Evolutionary conservation across 2,797 vertebrate genomes (phyloP), one percentile per base, ranked within the genome.

Genomic region (Capromys pilorides): DNA sequence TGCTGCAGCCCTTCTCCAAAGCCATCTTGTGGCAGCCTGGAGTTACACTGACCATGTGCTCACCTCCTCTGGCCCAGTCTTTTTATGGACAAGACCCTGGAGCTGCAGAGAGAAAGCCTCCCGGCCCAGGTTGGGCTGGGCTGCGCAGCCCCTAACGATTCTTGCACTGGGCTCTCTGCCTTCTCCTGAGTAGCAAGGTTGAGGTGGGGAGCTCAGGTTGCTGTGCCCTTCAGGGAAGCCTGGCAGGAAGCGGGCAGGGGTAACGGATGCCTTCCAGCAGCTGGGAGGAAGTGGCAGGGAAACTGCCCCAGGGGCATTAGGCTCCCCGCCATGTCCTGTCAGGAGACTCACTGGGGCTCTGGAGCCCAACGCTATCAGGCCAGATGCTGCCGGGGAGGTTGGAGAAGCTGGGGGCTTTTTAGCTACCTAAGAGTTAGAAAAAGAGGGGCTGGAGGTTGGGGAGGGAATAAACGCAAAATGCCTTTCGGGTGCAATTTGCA

Each of bases 281-380:
- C 94, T 93, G 92, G 86, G 93, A 96, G 96, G 95, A 96, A 94
- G 82, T 0, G 1, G 51, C 75, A 91, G 88, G 75, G 67, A 79
- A 93, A 84, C 51, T 84, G 93, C 87, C 33, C 64, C 0, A 10
- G 33, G 80, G 89, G 77, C 94, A 85, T 85, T 45, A 45, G 93
- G 90, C 67, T 64, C 66, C 67, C 57, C 54, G 94, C 90, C 97
- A 88, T 39, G 0, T 84, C 86, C 82, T 88, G 57, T 59, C 4
- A 0, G 22, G 54, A 88, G 62, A 87, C 67, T 4, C 9, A 75
- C 73, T 81, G 12, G n/a, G 91, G n/a, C 51, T 31, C 79, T 88
- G 79, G 28, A 41, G 45, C 62, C 93, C 79, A 57, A 78, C 14
- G 26, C 57, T 2, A 0, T 3, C 81, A 28, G 21, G 14, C 39